phyloP scores from a whole-genome alignment of 2,797 vertebrate genomes.

The Poliocrania exsul region DNA sequence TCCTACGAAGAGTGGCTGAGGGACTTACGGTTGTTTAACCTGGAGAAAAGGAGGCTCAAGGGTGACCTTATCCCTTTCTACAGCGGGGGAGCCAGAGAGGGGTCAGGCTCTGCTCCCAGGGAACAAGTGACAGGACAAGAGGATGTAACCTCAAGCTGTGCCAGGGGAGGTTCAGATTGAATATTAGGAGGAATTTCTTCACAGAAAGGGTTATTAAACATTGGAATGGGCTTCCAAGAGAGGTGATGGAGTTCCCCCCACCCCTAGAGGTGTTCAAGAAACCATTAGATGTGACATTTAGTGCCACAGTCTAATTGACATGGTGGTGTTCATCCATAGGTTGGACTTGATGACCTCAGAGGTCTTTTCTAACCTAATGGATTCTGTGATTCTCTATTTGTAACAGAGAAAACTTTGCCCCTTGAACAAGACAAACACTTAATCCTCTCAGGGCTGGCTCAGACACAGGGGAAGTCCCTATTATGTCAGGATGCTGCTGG shows the following conservation, averaged over 20 bases:
- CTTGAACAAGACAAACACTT: background rate
- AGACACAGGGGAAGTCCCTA: accelerated
- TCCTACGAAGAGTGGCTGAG: background rate
- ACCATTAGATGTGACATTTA: accelerated
- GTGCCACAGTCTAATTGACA: background rate
- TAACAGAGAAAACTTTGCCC: background rate
- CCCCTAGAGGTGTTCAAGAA: background rate
- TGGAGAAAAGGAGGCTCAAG: background rate
- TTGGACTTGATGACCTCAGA: background rate
- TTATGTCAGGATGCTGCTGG: accelerated
- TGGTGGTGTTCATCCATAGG: accelerated
- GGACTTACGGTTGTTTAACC: background rate
- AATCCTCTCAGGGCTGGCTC: background rate
- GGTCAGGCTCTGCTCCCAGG: background rate
- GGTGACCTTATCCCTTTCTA: background rate
- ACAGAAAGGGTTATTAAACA: background rate
- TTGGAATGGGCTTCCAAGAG: background rate
- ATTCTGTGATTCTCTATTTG: background rate
- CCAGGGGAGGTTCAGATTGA: background rate
- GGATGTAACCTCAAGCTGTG: background rate
- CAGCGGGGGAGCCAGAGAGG: background rate
- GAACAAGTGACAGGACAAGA: background rate
- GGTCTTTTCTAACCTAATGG: background rate
- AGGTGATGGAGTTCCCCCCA: background rate
- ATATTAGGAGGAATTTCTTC: background rate